These are phyloP conservation scores for Xenopus tropicalis DNA, from an alignment of 2,113 vertebrate genomes.

Conservation along the genomic window UCB_Xtro_10.0 CM004443.2:119602001-119602500, in stretches of 20 bases:
- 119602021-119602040: background rate
- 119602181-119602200: background rate
- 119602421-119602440: no score
- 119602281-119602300: constrained; percentile 1
- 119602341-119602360: background rate
- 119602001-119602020: background rate
- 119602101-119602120: constrained; percentile 10
- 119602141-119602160: constrained; percentile 4
- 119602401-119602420: no score
- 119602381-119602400: background rate
- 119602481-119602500: no score
- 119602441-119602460: no score
- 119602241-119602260: background rate
- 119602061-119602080: background rate
- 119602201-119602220: constrained; percentile 6
- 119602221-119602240: background rate
- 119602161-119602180: constrained; percentile 7
- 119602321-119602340: constrained; percentile 15
- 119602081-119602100: background rate
- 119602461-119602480: no score
- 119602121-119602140: constrained; percentile 2
- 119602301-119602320: background rate
- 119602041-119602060: background rate
- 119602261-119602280: constrained; percentile 4
- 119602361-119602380: background rate